Evolutionary conservation across 1,140 invertebrate species (phyloP).

Genomic region (Magallana ariakensis): DNA sequence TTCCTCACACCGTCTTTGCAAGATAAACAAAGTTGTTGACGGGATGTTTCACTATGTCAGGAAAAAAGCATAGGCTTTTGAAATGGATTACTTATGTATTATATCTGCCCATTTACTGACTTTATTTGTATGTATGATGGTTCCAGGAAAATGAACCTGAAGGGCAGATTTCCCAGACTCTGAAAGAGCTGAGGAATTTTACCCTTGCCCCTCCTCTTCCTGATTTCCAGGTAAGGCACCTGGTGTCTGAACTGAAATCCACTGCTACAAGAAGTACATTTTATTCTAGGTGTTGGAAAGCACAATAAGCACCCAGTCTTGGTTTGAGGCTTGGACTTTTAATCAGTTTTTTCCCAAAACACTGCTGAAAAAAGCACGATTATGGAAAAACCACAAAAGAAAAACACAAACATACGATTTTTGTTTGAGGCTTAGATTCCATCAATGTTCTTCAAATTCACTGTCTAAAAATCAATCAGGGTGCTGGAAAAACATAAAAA

Average conservation of each 20-base stretch:
- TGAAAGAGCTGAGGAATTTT: constrained; percentile 23
- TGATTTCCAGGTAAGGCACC: constrained; percentile 12
- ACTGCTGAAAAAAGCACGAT: background rate
- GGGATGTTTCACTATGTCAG: background rate
- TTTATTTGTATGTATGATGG: constrained; percentile 9
- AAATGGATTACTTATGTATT: too few relatives aligned
- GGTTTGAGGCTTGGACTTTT: background rate
- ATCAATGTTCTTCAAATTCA: background rate
- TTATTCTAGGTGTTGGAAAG: background rate
- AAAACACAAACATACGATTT: too few relatives aligned
- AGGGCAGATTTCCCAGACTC: constrained; percentile 12
- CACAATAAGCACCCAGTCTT: background rate
- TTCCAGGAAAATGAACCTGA: constrained; percentile 8
- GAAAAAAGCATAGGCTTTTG: too few relatives aligned
- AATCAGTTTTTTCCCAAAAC: background rate
- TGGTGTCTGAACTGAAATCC: background rate
- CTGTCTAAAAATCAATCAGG: background rate
- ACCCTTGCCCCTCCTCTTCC: constrained; percentile 16
- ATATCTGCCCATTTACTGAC: background rate
- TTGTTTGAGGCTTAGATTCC: background rate
- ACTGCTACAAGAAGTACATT: background rate
- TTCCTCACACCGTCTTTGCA: background rate
- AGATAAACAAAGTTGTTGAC: background rate
- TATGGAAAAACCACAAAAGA: background rate
- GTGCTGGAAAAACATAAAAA: background rate